Conservation (phyloP, 2,797 vertebrate genomes). For the Gymnoscopelus microlampas region DNA sequence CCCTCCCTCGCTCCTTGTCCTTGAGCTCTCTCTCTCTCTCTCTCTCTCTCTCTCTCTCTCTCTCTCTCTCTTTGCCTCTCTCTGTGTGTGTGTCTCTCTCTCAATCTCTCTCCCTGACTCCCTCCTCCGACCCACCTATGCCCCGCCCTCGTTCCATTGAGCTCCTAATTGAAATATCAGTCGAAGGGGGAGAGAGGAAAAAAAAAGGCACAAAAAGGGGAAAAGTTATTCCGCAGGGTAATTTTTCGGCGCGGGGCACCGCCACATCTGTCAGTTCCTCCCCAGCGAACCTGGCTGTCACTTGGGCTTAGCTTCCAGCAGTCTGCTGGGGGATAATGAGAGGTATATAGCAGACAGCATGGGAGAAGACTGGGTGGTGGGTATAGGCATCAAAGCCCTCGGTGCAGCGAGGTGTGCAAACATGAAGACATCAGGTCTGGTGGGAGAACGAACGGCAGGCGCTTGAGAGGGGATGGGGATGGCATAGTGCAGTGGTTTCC, state of each 20-base stretch:
- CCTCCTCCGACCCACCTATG: slow-evolving; percentile 23
- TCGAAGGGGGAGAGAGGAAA: slow-evolving; percentile 28
- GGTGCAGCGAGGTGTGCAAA: slow-evolving; percentile 62
- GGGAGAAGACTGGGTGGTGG: slow-evolving; percentile 19
- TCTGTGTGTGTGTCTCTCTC: slow-evolving; percentile 8
- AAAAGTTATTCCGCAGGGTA: slow-evolving; percentile 75
- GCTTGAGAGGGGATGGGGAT: slow-evolving; percentile 4
- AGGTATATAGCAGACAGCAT: slow-evolving; percentile 36
- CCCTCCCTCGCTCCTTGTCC: too few relatives aligned
- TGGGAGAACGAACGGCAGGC: slow-evolving; percentile 25
- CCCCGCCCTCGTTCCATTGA: slow-evolving; percentile 46
- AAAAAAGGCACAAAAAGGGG: slow-evolving; percentile 47
- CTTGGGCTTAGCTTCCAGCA: slow-evolving; percentile 66
- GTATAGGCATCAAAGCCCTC: slow-evolving; percentile 40
- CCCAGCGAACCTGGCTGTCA: slow-evolving; percentile 57
- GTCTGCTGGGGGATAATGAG: slow-evolving; percentile 61
- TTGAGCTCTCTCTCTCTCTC: neutral
- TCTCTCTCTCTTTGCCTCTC: slow-evolving; percentile 30
- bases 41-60: slow-evolving; percentile 22
- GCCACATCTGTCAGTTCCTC: slow-evolving; percentile 53
- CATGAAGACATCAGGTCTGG: slow-evolving; percentile 46
- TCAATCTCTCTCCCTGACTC: slow-evolving; percentile 26
- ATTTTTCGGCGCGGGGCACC: slow-evolving; percentile 45
- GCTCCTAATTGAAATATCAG: slow-evolving; percentile 78
- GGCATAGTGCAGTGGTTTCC: neutral